phyloP scores from a whole-genome alignment of 2,888 invertebrate genomes.

The Dryobotodes eremita region DNA sequence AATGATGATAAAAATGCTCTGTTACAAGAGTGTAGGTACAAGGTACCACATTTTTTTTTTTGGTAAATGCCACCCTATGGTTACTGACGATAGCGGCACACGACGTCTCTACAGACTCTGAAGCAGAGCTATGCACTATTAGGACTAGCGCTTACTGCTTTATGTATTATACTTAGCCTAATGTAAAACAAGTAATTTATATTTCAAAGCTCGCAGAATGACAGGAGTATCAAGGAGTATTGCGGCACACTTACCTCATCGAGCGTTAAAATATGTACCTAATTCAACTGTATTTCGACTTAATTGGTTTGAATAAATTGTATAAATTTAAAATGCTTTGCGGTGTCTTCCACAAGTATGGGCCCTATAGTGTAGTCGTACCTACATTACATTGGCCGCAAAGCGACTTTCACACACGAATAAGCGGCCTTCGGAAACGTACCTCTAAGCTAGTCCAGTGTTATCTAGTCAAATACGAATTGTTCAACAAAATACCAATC shows the following conservation, averaged over 20 bases:
- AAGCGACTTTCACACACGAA: neutral
- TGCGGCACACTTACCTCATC: neutral
- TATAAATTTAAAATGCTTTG: constrained; percentile 2
- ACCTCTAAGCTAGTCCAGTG: neutral
- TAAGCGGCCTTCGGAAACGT: neutral
- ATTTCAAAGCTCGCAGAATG: neutral
- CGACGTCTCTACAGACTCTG: neutral
- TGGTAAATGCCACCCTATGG: neutral
- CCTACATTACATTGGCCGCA: neutral
- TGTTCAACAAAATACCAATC: neutral
- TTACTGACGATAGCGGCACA: neutral
- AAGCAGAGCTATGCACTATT: neutral
- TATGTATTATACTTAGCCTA: neutral
- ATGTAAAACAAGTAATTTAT: neutral
- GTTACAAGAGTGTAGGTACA: neutral
- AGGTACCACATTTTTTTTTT: neutral
- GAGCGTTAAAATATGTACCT: neutral
- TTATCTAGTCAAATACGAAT: neutral
- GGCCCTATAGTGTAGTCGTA: neutral
- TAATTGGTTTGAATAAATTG: neutral
- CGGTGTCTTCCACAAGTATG: neutral
- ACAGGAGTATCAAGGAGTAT: constrained; percentile 2
- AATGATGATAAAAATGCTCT: neutral
- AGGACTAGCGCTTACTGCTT: neutral
- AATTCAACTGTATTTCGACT: neutral